phyloP scores from a whole-genome alignment of 2,888 invertebrate genomes.

The Pharmacophagus antenor region DNA sequence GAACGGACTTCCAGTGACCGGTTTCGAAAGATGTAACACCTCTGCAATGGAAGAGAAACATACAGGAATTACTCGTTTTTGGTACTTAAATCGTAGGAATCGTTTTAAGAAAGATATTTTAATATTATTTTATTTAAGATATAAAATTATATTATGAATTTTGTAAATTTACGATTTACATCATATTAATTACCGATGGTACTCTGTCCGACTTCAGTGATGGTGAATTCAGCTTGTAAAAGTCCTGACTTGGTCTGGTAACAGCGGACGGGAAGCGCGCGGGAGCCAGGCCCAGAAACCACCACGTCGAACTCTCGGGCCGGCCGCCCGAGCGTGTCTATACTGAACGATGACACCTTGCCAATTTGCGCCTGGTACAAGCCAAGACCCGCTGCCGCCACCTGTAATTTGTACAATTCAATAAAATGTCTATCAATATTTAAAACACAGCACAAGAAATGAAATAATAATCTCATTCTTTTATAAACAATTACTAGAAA shows the following conservation, averaged over 20 bases:
- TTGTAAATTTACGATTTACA: not conserved
- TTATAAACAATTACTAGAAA: too few relatives aligned
- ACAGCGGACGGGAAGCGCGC: constrained; percentile 93
- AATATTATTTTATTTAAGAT: too few relatives aligned
- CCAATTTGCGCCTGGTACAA: constrained; percentile 92
- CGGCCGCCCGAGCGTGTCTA: constrained; percentile 91
- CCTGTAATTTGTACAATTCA: too few relatives aligned
- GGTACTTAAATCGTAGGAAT: not conserved
- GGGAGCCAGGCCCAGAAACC: constrained; percentile 89
- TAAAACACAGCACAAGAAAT: too few relatives aligned
- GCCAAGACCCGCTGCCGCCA: constrained; percentile 89
- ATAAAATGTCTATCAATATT: too few relatives aligned
- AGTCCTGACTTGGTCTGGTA: constrained; percentile 98
- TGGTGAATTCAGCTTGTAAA: constrained; percentile 95
- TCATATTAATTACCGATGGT: constrained; percentile 76
- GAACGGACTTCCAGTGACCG: constrained; percentile 95
- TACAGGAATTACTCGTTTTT: not conserved
- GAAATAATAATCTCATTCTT: too few relatives aligned
- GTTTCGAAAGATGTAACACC: constrained; percentile 93
- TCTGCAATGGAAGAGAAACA: constrained; percentile 78
- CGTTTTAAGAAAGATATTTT: not conserved
- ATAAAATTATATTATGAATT: too few relatives aligned
- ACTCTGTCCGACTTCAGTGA: constrained; percentile 87
- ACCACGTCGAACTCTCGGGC: constrained; percentile 95
- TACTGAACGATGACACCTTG: constrained; percentile 91